Base-by-base conservation (phyloP, 1,140 invertebrate genomes). In the Spodoptera litura region DNA sequence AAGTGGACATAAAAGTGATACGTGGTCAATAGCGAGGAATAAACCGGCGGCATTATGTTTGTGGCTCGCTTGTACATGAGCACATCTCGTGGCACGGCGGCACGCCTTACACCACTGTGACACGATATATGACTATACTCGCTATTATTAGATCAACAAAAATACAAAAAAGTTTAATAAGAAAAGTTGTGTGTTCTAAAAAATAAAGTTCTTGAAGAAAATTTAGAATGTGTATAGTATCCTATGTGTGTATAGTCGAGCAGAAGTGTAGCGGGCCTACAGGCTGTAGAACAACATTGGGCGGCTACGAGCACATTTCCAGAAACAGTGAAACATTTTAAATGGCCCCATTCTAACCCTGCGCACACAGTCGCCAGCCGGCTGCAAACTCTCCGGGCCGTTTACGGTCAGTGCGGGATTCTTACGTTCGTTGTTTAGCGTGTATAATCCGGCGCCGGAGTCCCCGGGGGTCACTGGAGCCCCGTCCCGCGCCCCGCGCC, bases 351-450 rank as follows among this genome's bases (percentile, higher is more conserved):
- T 9, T 49, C 38, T 49, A 25, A 66, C 62, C 62, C 38, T 66
- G 35, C 62, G 15, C 5, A 13, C 58, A 35, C 58, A 31, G 13
- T 13, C 2, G 27, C 6, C 62, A 44, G 62, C 62, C 61, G 6
- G 61, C 31, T 15, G 11, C 62, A 25, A 66, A 49, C 62, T 62
- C 59, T 66, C 62, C 62, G 38, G 38, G 20, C 15, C 31, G 68
- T 56, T 71, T 71, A 71, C 31, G 68, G 68, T 71, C 68, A 71
- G 68, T 38, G 20, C 9, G 61, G 15, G 64, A 25, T 35, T 70
- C 49, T 53, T 70, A 53, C 66, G 51, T 53, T 53, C 38, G 31
- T 66, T 49, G 49, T 70, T 53, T 70, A 70, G 66, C 66, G 66
- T 27, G 27, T 31, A 70, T 70, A 70, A 53, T 27, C 66, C 68